Evolutionary conservation across 1,140 invertebrate species (phyloP).

Genomic region (Heliconius himera): DNA sequence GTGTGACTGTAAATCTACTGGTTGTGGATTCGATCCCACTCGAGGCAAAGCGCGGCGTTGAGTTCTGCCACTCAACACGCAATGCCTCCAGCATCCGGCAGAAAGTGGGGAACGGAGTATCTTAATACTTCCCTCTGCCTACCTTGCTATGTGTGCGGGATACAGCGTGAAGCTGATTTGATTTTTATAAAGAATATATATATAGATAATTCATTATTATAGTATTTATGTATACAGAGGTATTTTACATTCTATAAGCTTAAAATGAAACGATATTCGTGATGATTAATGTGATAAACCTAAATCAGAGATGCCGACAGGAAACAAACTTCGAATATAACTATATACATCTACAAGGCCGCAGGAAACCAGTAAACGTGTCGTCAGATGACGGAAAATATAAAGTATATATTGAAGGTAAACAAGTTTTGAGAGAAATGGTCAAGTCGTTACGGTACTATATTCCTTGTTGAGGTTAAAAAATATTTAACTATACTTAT

Average conservation of each 20-base stretch:
- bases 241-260: too few species aligned
- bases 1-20: too few species aligned
- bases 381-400: slow-evolving; percentile 16
- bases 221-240: neutral
- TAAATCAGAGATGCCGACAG: neutral
- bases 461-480: slow-evolving; percentile 3
- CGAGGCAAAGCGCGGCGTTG: too few species aligned
- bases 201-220: neutral
- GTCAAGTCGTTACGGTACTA: neutral
- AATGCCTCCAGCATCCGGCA: too few species aligned
- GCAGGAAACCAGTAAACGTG: slow-evolving; percentile 12
- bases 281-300: neutral
- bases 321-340: slow-evolving; percentile 3
- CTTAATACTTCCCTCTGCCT: too few species aligned
- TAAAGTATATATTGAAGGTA: slow-evolving; percentile 32
- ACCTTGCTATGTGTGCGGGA: too few species aligned
- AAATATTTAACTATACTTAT: neutral
- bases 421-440: slow-evolving; percentile 35
- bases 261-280: neutral
- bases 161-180: neutral
- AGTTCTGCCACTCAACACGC: too few species aligned
- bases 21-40: too few species aligned
- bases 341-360: slow-evolving; percentile 3
- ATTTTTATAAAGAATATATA: too few species aligned
- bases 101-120: too few species aligned